Base-by-base conservation (phyloP, 1,140 invertebrate species). In the Nilaparvata lugens region DNA sequence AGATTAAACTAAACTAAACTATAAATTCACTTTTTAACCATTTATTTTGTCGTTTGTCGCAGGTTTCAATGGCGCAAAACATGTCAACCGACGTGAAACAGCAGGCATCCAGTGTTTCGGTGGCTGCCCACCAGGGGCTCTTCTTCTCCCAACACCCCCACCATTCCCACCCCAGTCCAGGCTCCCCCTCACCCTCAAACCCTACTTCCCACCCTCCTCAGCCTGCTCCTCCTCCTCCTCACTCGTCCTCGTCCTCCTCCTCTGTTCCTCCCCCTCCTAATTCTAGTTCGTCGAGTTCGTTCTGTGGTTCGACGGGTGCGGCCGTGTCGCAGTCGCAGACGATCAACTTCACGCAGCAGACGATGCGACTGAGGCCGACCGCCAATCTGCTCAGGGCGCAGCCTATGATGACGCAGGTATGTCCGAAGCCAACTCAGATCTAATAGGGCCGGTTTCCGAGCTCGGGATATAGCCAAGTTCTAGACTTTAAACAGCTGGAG, bases 281-380 rank as follows among this genome's bases (percentile, higher is more conserved):
- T 45, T n/a, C n/a, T 5, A n/a, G 4, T 5, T 3, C 42, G 42
- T 79, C 78, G 63, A 85, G 86, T 62, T 78, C 82, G 9, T 45
- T 16, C 19, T 77, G 75, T 56, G n/a, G n/a, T 28, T 28, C 25
- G 25, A 28, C 25, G 25, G 84, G 84, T 18, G 81, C 25, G 25
- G 84, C 85, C 16, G 81, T 89, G 62, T 85, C 85, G 4, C 87
- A 89, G 73, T 86, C 86, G 53, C 87, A 89, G 73, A 88, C 86
- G 57, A 88, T 93, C 66, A 91, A 89, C 70, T 88, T 91, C 69
- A 85, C 85, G 7, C 88, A 90, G 69, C 87, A 89, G 63, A 82
- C 79, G 58, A 71, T 83, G 52, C 70, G 79, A 65, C 79, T 78
- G 62, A 66, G 78, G 45, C 76, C 77, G 43, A 70, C 74, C 19